Conservation (phyloP, 2,113 vertebrate species). For the Myotis davidii region DNA sequence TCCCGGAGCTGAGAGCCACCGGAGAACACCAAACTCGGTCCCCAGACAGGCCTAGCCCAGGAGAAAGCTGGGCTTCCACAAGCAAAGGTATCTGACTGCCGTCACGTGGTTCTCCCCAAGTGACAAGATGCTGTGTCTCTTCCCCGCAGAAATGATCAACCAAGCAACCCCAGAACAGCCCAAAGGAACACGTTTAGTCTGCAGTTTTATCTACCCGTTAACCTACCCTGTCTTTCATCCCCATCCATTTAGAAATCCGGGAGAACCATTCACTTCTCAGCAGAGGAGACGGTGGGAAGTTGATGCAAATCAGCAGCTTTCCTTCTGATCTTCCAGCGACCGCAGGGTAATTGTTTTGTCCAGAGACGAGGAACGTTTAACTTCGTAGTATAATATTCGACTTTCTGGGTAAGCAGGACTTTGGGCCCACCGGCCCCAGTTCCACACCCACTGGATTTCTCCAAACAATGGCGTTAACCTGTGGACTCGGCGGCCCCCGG, state of each 20-base stretch:
- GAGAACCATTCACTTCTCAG: constrained; percentile 60
- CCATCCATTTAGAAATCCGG: constrained; percentile 53
- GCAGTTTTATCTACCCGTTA: background rate
- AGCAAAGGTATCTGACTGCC: constrained; percentile 20
- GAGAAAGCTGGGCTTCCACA: constrained; percentile 14
- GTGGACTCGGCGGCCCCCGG: background rate
- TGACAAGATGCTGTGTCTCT: constrained; percentile 49
- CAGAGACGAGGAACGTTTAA: constrained; percentile 23
- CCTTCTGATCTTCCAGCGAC: background rate
- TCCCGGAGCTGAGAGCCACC: background rate
- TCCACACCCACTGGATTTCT: constrained; percentile 9
- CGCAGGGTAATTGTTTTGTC: constrained; percentile 28
- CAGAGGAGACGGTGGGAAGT: constrained; percentile 19
- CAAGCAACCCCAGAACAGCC: background rate
- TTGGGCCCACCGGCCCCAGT: background rate
- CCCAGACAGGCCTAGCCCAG: background rate
- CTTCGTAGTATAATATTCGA: background rate
- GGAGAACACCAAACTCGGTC: background rate
- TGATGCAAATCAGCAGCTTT: background rate
- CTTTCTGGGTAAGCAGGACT: background rate
- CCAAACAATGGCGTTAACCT: constrained; percentile 61
- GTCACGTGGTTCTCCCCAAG: constrained; percentile 73
- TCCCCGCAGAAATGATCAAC: constrained; percentile 8
- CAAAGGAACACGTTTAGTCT: background rate
- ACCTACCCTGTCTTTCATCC: constrained; percentile 18